These are phyloP conservation scores for Apaloderma vittatum DNA, from an alignment of 2,113 vertebrate species.

Conservation along the genomic window DNA sequence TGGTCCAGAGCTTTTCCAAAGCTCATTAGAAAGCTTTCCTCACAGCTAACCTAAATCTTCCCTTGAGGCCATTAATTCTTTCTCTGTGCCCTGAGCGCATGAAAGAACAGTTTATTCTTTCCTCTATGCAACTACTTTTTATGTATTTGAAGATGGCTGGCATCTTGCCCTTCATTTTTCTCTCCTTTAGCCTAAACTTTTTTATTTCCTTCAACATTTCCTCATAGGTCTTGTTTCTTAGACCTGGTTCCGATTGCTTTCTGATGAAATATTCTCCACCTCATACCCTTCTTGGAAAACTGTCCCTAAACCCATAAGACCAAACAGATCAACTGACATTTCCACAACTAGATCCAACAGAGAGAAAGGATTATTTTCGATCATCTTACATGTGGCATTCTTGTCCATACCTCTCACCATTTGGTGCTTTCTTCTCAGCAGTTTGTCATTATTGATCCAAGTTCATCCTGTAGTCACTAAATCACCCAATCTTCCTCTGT, in stretches of 20 bases:
- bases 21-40: constrained; percentile 3
- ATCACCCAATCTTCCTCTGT: background rate
- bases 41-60: background rate
- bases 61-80: background rate
- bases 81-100: background rate
- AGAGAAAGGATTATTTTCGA: background rate
- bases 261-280: background rate
- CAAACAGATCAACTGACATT: background rate
- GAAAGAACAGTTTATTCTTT: background rate
- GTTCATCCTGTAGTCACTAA: background rate
- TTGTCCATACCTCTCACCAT: background rate
- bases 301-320: background rate
- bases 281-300: background rate
- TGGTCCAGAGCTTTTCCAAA: background rate
- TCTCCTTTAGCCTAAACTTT: background rate
- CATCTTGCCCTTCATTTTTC: background rate
- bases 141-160: background rate
- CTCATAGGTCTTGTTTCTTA: background rate
- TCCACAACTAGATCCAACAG: background rate
- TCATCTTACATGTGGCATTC: background rate
- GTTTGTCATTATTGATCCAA: background rate
- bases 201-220: background rate
- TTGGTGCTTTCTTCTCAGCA: background rate
- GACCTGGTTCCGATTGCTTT: background rate
- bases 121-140: background rate